Percentiles rank a stretch among this genome's conserved stretches.
Conservation (phyloP, 2,888 invertebrate genomes). For the Argyra leucocephala region DNA sequence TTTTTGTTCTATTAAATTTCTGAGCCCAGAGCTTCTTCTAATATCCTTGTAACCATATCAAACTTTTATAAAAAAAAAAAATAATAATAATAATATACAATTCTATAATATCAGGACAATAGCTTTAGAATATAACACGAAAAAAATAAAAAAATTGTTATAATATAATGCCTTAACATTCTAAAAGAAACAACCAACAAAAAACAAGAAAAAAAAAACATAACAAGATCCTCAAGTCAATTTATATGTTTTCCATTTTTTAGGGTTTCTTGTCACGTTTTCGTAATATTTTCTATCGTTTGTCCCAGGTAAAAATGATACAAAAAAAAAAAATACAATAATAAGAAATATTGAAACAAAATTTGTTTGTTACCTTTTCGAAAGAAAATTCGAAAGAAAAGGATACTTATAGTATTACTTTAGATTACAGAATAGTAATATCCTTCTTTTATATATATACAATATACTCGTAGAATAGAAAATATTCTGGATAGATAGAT, state of each 20-base stretch:
- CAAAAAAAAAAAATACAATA: background rate
- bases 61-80: background rate
- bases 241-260: background rate
- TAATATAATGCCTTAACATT: background rate
- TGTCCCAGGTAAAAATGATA: background rate
- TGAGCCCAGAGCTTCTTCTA: background rate
- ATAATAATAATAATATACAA: background rate
- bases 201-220: background rate
- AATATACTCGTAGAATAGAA: too few relatives aligned
- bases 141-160: background rate
- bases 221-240: background rate
- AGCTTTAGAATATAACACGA: background rate
- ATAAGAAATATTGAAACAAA: background rate
- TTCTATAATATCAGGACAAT: background rate
- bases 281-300: slow-evolving; percentile 3
- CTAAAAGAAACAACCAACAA: background rate
- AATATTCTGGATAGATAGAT: too few relatives aligned
- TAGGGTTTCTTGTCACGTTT: slow-evolving; percentile 1
- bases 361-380: background rate
- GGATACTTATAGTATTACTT: too few relatives aligned
- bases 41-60: slow-evolving; percentile 1
- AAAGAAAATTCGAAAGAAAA: too few relatives aligned
- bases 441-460: too few relatives aligned
- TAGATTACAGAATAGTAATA: too few relatives aligned
- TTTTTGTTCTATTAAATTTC: background rate